Conservation (phyloP, 2,113 vertebrate genomes). For the Perca schrenkii region DNA sequence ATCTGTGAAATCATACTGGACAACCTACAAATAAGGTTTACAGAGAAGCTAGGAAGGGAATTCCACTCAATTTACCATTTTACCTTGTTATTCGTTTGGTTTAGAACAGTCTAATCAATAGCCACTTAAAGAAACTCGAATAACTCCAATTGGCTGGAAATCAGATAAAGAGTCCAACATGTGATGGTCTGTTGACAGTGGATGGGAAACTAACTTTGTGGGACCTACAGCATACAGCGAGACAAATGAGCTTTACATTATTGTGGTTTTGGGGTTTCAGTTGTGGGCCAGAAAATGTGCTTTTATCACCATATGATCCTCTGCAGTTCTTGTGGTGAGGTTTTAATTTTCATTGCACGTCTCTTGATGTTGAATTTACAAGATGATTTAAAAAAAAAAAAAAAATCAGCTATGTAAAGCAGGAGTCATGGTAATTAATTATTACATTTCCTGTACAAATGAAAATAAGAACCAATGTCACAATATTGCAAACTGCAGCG, state of each 20-base stretch:
- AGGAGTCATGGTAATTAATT: neutral
- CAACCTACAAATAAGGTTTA: constrained; percentile 18
- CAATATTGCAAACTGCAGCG: neutral
- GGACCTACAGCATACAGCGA: neutral
- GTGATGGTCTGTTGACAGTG: constrained; percentile 73
- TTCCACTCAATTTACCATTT: constrained; percentile 45
- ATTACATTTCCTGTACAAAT: neutral
- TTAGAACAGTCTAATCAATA: constrained; percentile 39
- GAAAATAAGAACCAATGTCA: neutral
- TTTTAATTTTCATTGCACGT: constrained; percentile 3
- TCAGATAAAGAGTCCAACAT: constrained; percentile 33
- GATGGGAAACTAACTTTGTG: constrained; percentile 29
- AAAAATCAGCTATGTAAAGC: neutral
- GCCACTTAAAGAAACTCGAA: constrained; percentile 21
- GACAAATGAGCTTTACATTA: constrained; percentile 66
- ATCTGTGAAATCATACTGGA: neutral
- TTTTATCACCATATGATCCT: constrained; percentile 58
- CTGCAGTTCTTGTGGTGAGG: constrained; percentile 21
- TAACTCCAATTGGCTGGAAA: constrained; percentile 22
- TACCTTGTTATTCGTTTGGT: constrained; percentile 14
- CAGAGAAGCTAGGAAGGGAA: constrained; percentile 7
- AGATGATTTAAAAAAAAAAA: neutral
- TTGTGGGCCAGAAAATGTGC: constrained; percentile 39
- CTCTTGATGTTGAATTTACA: constrained; percentile 12
- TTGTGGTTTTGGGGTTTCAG: constrained; percentile 52